Base-by-base conservation (phyloP, 2,888 invertebrate species). In the Zygaena filipendulae region DNA sequence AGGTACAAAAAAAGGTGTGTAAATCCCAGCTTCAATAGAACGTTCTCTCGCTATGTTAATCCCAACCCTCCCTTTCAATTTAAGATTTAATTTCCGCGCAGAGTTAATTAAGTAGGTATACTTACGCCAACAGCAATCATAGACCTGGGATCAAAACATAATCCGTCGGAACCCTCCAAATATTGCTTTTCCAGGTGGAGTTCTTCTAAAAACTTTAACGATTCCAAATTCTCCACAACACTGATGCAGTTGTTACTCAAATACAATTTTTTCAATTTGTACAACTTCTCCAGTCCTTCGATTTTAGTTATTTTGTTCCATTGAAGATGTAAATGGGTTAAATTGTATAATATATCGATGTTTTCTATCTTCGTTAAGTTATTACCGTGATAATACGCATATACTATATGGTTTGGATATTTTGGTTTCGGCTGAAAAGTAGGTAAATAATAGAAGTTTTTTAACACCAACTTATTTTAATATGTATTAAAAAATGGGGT, bases 321-420 rank as follows among this genome's bases (percentile, higher is more conserved):
- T 63, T 90, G 92, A 9, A 90, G 59, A 58, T 85, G 92, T 24
- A 89, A 67, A 42, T 89, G 84, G 2, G 86, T 87, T 21, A 92
- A 60, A 42, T 87, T 86, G 25, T 62, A 71, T 3, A 92, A 70
- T 12, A 71, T 59, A 25, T 86, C 75, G 4, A 95, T 52, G 47
- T 91, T 90, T 54, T 89, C 83, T 11, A 96, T 85, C 55, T 84
- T 85, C 1, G 81, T 62, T 40, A 97, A 87, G 43, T 84, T 83
- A 58, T 96, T 97, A 49, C 89, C 90, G 52, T 92, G 95, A 21
- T 91, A 81, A 66, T 88, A 95, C 10, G 89, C 77, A 39, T 86
- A 83, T 11, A 82, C 75, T 22, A 91, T 42, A 26, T 80, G 53
- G n/a, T 43, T 63, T 5, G 68, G 49, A 27, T 57, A 49, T 30